A percentile compares a stretch with the other conserved stretches of the same genome.
These are phyloP conservation scores for Coturnix japonica DNA, from an alignment of 2,113 vertebrate species.

Conservation along the genomic window DNA sequence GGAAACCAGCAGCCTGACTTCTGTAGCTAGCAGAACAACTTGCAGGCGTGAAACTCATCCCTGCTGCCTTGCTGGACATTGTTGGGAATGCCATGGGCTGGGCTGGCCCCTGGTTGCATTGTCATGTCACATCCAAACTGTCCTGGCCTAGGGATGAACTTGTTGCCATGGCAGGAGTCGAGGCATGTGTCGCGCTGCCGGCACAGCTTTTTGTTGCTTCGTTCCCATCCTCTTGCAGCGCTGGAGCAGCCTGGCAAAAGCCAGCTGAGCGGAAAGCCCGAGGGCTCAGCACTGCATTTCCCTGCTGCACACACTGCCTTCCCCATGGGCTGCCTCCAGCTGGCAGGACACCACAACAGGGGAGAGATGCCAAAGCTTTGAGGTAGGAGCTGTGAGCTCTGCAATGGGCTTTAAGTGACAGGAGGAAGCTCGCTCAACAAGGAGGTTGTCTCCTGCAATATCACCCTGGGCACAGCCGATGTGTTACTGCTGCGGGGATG, in stretches of 20 bases:
- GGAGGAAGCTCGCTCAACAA: background rate
- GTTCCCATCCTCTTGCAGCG: background rate
- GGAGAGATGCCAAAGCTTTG: background rate
- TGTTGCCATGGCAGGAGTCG: conserved; percentile 66
- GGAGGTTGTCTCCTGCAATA: background rate
- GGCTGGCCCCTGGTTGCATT: background rate
- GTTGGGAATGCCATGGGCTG: background rate
- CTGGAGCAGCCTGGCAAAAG: conserved; percentile 6
- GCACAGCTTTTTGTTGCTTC: conserved; percentile 9
- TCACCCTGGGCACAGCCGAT: background rate
- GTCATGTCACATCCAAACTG: background rate
- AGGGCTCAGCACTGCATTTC: background rate
- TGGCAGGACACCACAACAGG: background rate
- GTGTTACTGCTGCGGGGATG: background rate
- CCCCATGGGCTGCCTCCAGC: background rate
- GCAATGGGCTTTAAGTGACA: background rate
- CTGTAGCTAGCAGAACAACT: background rate
- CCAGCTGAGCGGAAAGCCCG: background rate
- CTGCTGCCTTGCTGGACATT: background rate
- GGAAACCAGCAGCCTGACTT: background rate
- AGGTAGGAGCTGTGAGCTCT: background rate
- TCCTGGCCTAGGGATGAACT: conserved; percentile 60
- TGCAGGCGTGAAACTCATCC: background rate
- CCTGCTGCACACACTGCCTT: background rate
- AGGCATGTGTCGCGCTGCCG: background rate